phyloP scores from a whole-genome alignment of 2,888 invertebrate species.

The Dyspetes luteomarginatus region DNA sequence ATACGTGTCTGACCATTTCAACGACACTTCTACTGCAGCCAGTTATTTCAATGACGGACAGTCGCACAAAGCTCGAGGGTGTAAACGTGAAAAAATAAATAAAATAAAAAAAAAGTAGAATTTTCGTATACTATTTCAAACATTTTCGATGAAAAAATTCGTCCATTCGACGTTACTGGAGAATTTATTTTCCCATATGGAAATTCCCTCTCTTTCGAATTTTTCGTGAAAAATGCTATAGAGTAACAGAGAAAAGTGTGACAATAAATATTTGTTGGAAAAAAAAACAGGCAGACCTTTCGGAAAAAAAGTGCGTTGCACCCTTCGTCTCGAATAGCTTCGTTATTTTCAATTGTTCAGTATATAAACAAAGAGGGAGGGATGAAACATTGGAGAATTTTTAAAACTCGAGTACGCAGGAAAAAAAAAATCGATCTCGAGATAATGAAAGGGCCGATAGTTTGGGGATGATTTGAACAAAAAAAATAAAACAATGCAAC shows the following conservation, averaged over 20 bases:
- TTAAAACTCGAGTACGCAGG: not conserved
- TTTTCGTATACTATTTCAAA: constrained; percentile 29
- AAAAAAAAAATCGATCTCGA: not conserved
- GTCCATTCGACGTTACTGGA: not conserved
- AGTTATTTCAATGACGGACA: constrained; percentile 31
- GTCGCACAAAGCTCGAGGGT: too few relatives aligned
- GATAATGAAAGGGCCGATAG: not conserved
- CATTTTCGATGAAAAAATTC: not conserved
- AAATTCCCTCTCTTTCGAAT: not conserved
- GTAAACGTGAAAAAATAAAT: not conserved
- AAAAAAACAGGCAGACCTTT: not conserved
- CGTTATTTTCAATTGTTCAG: not conserved
- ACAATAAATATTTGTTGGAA: not conserved
- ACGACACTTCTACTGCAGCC: constrained; percentile 14
- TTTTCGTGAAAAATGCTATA: not conserved
- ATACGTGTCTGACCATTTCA: constrained; percentile 4
- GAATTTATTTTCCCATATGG: not conserved
- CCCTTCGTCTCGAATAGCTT: not conserved
- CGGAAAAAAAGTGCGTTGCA: not conserved
- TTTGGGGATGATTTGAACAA: not conserved
- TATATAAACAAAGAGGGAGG: not conserved
- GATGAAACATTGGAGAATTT: not conserved
- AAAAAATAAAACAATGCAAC: not conserved
- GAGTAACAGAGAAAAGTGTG: not conserved
- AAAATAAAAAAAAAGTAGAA: not conserved